Conservation (phyloP, 2,888 invertebrate genomes). For the Thera obeliscata region DNA sequence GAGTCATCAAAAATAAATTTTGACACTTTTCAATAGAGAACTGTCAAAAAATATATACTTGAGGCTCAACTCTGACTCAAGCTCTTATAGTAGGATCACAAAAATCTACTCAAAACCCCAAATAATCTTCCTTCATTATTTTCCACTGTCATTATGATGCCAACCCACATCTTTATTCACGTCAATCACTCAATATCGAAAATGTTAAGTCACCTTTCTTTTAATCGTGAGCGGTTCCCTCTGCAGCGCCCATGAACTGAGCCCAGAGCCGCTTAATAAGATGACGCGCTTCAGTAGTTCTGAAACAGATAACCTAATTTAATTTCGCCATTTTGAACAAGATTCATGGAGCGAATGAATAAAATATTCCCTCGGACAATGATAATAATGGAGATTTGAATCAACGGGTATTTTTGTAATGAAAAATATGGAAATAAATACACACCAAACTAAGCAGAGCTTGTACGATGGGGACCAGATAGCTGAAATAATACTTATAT, state of each 20-base stretch:
- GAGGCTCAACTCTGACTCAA: no score
- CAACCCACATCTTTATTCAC: neutral
- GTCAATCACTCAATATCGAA: conserved; percentile 38
- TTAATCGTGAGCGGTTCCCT: conserved; percentile 92
- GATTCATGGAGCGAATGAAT: conserved; percentile 63
- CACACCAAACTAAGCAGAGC: no score
- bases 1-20: no score
- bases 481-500: no score
- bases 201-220: conserved; percentile 78
- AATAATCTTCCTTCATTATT: neutral
- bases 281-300: conserved; percentile 94
- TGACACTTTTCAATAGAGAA: no score
- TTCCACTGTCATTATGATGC: neutral
- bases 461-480: no score
- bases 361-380: conserved; percentile 51
- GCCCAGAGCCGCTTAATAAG: conserved; percentile 94
- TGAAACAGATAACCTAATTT: conserved; percentile 84
- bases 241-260: conserved; percentile 96
- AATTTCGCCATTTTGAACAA: conserved; percentile 67
- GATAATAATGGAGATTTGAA: neutral
- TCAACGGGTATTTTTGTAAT: neutral
- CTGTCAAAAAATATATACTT: no score
- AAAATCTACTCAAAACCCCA: neutral
- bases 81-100: no score
- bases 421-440: no score